These are phyloP conservation scores for Malurus cyaneus DNA, from an alignment of 2,113 vertebrate genomes.

Conservation along the genomic window DNA sequence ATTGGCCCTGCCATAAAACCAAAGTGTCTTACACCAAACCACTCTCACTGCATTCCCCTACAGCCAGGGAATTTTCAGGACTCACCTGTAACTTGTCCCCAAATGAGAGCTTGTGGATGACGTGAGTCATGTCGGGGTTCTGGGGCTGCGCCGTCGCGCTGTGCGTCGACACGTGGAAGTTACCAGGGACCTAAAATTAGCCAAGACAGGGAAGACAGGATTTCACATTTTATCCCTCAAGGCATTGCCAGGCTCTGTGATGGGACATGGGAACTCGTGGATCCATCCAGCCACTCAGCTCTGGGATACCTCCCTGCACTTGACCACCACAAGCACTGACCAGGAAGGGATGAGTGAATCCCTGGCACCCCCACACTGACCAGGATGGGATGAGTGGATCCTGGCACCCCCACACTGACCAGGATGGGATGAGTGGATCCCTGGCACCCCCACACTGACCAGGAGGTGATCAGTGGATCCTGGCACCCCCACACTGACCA, in stretches of 20 bases:
- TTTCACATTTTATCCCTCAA: constrained; percentile 48
- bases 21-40: not conserved
- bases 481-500: no score
- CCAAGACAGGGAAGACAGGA: constrained; percentile 35
- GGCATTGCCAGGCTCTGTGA: not conserved
- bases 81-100: constrained; percentile 92
- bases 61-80: not conserved
- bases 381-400: no score
- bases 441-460: not conserved
- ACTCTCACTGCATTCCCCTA: not conserved
- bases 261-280: not conserved
- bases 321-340: not conserved
- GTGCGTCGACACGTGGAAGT: constrained; percentile 98
- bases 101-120: constrained; percentile 94
- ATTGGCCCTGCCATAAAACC: not conserved
- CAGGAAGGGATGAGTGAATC: no score
- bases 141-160: constrained; percentile 97
- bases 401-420: not conserved
- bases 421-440: not conserved
- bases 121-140: constrained; percentile 96
- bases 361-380: not conserved
- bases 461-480: no score
- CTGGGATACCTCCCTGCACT: not conserved
- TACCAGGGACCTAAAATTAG: constrained; percentile 90
- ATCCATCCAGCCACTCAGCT: not conserved